Percentiles rank a stretch among this genome's conserved stretches.
Evolutionary conservation across 92 coral and sea anemone genomes (phyloP).

Genomic region (Heliopora coerulea): DNA sequence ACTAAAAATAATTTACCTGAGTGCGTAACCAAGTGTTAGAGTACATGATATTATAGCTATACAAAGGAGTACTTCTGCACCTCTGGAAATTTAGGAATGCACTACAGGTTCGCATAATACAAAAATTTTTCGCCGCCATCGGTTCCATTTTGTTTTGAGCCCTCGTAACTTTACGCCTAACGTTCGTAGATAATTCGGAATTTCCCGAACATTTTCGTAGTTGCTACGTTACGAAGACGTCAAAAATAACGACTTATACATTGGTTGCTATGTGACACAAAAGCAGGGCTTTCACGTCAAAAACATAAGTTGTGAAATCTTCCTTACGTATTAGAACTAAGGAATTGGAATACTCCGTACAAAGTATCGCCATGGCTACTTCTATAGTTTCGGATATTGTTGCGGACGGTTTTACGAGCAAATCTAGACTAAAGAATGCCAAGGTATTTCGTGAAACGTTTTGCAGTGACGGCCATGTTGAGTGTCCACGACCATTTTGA

Average conservation of each 20-base stretch:
- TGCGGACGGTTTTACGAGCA: conserved; percentile 81
- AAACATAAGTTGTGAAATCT: conserved; percentile 19
- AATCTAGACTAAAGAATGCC: conserved; percentile 78
- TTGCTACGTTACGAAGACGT: conserved; percentile 46
- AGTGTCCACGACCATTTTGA: neutral
- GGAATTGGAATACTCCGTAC: neutral
- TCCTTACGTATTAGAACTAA: neutral
- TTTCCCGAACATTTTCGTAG: neutral
- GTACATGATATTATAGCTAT: neutral
- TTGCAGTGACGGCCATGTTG: conserved; percentile 8
- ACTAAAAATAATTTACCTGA: conserved; percentile 5
- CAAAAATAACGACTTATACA: neutral
- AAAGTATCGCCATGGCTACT: conserved; percentile 36
- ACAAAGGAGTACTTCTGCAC: neutral
- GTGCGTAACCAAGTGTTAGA: neutral
- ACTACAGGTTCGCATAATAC: conserved; percentile 26
- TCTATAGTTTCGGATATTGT: conserved; percentile 41
- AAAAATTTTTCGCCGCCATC: too few relatives aligned
- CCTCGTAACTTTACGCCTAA: too few relatives aligned
- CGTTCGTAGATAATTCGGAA: neutral
- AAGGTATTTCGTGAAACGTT: conserved; percentile 54
- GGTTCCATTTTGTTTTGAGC: neutral
- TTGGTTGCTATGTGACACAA: conserved; percentile 28
- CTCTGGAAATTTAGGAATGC: conserved; percentile 20
- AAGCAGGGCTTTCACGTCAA: neutral